phyloP scores from a whole-genome alignment of 2,888 invertebrate species.

The Thereva nobilitata region DNA sequence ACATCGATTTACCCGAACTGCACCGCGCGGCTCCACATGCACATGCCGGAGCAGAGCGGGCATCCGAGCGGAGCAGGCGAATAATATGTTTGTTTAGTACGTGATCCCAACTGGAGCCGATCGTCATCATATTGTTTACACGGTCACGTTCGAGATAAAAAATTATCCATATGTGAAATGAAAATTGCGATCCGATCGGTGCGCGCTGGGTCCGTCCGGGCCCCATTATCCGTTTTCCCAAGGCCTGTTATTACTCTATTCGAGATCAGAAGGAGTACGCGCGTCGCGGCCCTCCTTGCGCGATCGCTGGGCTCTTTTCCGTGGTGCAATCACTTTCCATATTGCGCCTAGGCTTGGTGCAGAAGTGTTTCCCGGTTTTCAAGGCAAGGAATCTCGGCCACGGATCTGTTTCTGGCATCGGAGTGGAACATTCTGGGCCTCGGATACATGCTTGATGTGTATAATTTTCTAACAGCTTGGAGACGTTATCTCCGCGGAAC shows the following conservation, averaged over 20 bases:
- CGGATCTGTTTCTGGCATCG: neutral
- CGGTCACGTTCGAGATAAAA: slow-evolving; percentile 43
- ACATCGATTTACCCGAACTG: slow-evolving; percentile 40
- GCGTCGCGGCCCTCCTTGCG: slow-evolving; percentile 16
- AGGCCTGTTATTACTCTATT: slow-evolving; percentile 39
- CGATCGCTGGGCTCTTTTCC: slow-evolving; percentile 14
- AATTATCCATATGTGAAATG: slow-evolving; percentile 49
- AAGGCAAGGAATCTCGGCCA: slow-evolving; percentile 22
- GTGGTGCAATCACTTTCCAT: slow-evolving; percentile 41
- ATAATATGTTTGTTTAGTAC: slow-evolving; percentile 44
- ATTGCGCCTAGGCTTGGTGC: slow-evolving; percentile 7
- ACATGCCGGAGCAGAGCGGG: slow-evolving; percentile 2
- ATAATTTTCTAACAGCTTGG: slow-evolving; percentile 41
- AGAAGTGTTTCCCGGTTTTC: slow-evolving; percentile 2
- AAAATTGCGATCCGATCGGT: slow-evolving; percentile 44
- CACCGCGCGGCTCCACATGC: slow-evolving; percentile 16
- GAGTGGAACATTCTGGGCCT: slow-evolving; percentile 14
- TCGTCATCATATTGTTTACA: slow-evolving; percentile 43
- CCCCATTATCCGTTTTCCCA: slow-evolving; percentile 35
- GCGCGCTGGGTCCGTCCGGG: slow-evolving; percentile 26
- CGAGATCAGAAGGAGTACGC: slow-evolving; percentile 18
- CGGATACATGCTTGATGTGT: slow-evolving; percentile 33
- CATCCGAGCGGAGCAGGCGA: slow-evolving; percentile 32
- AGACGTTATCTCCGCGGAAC: slow-evolving; percentile 35
- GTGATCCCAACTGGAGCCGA: slow-evolving; percentile 41